Conservation (phyloP, 2,888 invertebrate genomes). For the Drosophila mimica region DNA sequence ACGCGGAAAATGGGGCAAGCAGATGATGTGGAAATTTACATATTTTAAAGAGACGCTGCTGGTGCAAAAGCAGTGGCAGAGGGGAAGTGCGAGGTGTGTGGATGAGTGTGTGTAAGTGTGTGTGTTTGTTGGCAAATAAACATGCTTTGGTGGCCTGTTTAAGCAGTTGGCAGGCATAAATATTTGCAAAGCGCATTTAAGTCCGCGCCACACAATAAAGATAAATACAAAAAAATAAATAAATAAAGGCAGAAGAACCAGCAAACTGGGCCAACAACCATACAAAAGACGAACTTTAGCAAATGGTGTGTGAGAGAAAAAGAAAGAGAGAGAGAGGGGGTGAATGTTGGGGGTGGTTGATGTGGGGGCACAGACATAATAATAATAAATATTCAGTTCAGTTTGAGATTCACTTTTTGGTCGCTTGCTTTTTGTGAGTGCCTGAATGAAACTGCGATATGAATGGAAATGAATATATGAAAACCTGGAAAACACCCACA, state of each 20-base stretch:
- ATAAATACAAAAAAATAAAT: constrained; percentile 62
- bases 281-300: constrained; percentile 14
- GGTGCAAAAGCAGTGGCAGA: neutral
- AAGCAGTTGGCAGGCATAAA: constrained; percentile 74
- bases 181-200: constrained; percentile 81
- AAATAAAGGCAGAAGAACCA: neutral
- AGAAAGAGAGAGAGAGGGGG: neutral
- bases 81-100: neutral
- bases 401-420: constrained; percentile 47
- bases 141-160: constrained; percentile 65
- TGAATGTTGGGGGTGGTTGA: neutral
- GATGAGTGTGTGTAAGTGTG: neutral
- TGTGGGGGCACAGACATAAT: constrained; percentile 61
- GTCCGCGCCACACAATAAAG: constrained; percentile 71
- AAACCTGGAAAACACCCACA: constrained; percentile 41
- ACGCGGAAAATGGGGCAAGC: constrained; percentile 24
- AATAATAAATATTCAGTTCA: constrained; percentile 79
- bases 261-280: constrained; percentile 50
- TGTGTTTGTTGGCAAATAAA: constrained; percentile 61
- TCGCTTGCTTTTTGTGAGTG: constrained; percentile 33
- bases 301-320: neutral
- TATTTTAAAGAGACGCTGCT: constrained; percentile 8
- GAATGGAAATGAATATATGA: constrained; percentile 70
- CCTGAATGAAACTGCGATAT: constrained; percentile 76
- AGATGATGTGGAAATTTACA: constrained; percentile 61